phyloP scores from a whole-genome alignment of 2,113 vertebrate genomes.

The Lophotis ruficrista region DNA sequence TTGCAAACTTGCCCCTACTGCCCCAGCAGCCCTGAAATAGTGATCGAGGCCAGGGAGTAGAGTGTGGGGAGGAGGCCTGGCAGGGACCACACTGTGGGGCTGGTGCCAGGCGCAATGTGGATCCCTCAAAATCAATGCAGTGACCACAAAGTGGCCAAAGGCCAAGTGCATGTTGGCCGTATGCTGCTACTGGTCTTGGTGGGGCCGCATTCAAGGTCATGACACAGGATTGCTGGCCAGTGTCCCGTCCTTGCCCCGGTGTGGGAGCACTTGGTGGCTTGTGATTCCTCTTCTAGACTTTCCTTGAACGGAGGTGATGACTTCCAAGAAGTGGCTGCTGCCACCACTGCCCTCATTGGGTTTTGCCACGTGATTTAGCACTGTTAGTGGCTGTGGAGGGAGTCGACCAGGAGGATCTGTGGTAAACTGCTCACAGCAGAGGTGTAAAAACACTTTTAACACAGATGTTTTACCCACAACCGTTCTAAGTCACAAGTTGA shows the following conservation, averaged over 20 bases:
- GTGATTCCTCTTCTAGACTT: neutral
- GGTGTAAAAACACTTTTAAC: neutral
- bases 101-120: fast-evolving
- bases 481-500: fast-evolving
- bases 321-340: neutral
- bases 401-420: neutral
- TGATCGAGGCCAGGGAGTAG: fast-evolving
- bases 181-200: fast-evolving
- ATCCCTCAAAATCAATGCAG: neutral
- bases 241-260: fast-evolving
- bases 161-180: fast-evolving
- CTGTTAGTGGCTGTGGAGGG: neutral
- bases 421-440: neutral
- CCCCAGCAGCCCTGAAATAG: neutral
- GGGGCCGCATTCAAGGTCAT: neutral
- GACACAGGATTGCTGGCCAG: fast-evolving
- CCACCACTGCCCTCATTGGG: fast-evolving
- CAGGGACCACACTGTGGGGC: fast-evolving
- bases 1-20: neutral
- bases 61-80: neutral
- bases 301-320: neutral
- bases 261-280: fast-evolving
- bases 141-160: neutral
- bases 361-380: neutral
- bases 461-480: neutral